A percentile compares a stretch with the other conserved stretches of the same genome.
These are phyloP conservation scores for Pantherophis guttatus DNA, from an alignment of 2,113 vertebrate species.

Conservation along the genomic window DNA sequence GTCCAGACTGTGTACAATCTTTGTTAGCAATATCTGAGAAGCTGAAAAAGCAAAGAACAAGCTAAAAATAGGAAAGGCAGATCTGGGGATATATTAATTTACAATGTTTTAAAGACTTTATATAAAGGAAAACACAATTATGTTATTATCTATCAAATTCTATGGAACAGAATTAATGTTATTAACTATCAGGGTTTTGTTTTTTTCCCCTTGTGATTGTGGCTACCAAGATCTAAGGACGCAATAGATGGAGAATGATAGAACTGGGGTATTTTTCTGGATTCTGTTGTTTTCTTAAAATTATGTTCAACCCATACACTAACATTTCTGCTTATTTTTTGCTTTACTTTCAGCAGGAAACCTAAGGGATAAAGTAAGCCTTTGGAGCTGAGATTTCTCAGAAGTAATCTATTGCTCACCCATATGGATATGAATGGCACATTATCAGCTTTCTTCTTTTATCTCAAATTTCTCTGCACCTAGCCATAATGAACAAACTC, in stretches of 20 bases:
- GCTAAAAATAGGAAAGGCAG: background rate
- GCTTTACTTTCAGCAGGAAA: background rate
- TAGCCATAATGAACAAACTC: background rate
- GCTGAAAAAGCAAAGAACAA: background rate
- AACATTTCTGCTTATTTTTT: background rate
- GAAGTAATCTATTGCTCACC: background rate
- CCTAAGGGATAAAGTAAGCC: background rate
- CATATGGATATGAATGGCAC: background rate
- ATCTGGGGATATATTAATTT: background rate
- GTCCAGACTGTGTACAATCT: background rate
- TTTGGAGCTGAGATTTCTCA: background rate
- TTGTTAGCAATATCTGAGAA: background rate
- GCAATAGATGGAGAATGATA: background rate
- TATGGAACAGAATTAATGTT: background rate
- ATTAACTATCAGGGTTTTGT: background rate
- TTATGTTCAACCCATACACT: background rate
- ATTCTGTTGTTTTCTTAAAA: background rate
- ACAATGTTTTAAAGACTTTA: background rate
- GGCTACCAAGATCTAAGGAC: background rate
- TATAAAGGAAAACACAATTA: background rate
- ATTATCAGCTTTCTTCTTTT: background rate
- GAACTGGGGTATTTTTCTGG: background rate
- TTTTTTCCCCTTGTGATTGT: background rate
- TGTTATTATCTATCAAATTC: background rate
- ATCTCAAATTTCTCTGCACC: background rate